Evolutionary conservation across 2,888 invertebrate species (phyloP), one percentile per base, ranked within the genome.

Genomic region (Rotaria macrura): DNA sequence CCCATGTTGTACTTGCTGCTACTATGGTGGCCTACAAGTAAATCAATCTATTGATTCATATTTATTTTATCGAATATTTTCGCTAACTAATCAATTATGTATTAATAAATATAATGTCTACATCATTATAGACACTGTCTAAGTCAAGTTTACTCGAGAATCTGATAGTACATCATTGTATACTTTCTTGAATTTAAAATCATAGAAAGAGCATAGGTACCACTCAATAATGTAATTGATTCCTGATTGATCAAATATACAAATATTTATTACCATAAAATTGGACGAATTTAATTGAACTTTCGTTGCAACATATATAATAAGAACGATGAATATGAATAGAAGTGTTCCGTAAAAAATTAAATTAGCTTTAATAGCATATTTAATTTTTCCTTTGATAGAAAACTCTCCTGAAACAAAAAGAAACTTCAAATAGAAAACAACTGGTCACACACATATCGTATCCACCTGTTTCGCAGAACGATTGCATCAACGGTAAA

Each of bases 1-100:
- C 99, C 99, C 99, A 99, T 0, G 99, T 99, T 90, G 99, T 99
- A 89, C 97, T 97, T 5, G 99, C 98, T n/a, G 97, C 96, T 9
- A 98, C 96, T 43, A 97, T 96, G 88, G 99, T 96, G 0, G 96
- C 95, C 92, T 97, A 98, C 14, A 29, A 52, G 4, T 52, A 52
- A 52, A 52, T 52, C 20, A 52, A 52, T 52, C 23, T 9, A 23
- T 52, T 52, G 23, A 5, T 52, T 52, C 7, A 52, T 52, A 52
- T 23, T 52, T 52, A 23, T 23, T 47, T 47, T 9, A 9, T 52
- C n/a, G n/a, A n/a, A n/a, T n/a, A n/a, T n/a, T n/a, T n/a, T n/a
- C n/a, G n/a, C n/a, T n/a, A n/a, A n/a, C n/a, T n/a, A n/a, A n/a
- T n/a, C n/a, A n/a, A n/a, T n/a, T n/a, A n/a, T n/a, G n/a, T n/a